Conservation (phyloP, 2,888 invertebrate genomes). For the Herminia tarsipennalis region DNA sequence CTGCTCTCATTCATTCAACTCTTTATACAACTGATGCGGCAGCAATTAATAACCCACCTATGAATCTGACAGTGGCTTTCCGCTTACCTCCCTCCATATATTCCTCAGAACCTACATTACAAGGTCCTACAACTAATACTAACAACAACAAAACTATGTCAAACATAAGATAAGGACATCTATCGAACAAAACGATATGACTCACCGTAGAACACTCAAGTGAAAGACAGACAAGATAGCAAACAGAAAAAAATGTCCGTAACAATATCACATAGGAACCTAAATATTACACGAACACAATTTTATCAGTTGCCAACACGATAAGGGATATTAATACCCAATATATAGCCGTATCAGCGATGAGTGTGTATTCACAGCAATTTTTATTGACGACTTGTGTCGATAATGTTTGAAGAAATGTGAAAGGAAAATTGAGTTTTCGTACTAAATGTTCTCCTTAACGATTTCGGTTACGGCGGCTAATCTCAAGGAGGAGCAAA, state of each 20-base stretch:
- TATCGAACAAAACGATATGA: background rate
- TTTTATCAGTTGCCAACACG: conserved; percentile 30
- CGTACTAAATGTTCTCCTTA: background rate
- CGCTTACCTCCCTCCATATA: too few relatives aligned
- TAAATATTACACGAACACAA: conserved; percentile 30
- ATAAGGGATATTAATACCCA: conserved; percentile 13
- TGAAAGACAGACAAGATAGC: background rate
- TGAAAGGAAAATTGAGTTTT: too few relatives aligned
- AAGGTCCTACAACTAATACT: too few relatives aligned
- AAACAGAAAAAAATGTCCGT: background rate
- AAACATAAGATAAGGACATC: background rate
- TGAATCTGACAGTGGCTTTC: too few relatives aligned
- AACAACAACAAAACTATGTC: too few relatives aligned
- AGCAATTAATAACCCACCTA: too few relatives aligned
- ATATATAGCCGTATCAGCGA: background rate
- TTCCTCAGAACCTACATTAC: too few relatives aligned
- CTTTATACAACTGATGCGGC: too few relatives aligned
- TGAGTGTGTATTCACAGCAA: background rate
- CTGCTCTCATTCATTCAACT: too few relatives aligned
- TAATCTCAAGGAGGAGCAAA: too few relatives aligned
- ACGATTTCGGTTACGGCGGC: too few relatives aligned
- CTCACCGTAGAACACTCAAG: background rate
- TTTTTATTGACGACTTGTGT: conserved; percentile 5
- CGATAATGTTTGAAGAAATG: background rate
- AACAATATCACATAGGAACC: conserved; percentile 25